These are phyloP conservation scores for Chrysochloris asiatica DNA, from an alignment of 2,113 vertebrate species.

Conservation along the genomic window DNA sequence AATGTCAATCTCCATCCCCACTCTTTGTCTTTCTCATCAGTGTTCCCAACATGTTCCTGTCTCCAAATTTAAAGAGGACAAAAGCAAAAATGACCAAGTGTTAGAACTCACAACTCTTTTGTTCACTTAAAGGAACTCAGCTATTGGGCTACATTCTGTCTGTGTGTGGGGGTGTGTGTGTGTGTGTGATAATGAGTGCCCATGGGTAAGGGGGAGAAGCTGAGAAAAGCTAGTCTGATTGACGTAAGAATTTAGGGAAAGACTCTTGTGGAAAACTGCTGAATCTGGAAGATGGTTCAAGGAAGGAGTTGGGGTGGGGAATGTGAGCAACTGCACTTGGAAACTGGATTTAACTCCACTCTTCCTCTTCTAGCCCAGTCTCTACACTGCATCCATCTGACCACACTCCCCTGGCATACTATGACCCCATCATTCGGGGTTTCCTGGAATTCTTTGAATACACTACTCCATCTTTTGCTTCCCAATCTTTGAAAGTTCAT, in stretches of 20 bases:
- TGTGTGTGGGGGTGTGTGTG: no score
- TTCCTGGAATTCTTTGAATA: background rate
- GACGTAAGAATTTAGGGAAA: background rate
- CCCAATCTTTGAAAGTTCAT: background rate
- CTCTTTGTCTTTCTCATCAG: background rate
- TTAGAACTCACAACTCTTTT: background rate
- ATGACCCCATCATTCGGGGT: background rate
- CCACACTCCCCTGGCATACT: background rate
- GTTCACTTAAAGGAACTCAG: background rate
- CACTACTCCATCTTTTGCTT: background rate
- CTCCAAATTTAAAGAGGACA: background rate
- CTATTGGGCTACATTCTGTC: background rate
- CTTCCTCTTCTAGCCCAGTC: background rate
- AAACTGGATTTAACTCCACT: background rate
- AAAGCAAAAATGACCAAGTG: background rate
- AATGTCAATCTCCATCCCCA: background rate
- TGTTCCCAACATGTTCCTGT: rapidly evolving
- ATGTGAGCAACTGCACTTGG: background rate
- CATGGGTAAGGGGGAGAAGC: background rate
- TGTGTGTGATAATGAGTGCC: background rate
- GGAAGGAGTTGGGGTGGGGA: background rate
- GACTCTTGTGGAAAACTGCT: background rate
- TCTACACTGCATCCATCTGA: background rate
- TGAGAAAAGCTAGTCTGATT: background rate
- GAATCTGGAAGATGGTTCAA: background rate